Evolutionary conservation across 23 tunicate species (phyloP).

Genomic region (Oikopleura albicans): DNA sequence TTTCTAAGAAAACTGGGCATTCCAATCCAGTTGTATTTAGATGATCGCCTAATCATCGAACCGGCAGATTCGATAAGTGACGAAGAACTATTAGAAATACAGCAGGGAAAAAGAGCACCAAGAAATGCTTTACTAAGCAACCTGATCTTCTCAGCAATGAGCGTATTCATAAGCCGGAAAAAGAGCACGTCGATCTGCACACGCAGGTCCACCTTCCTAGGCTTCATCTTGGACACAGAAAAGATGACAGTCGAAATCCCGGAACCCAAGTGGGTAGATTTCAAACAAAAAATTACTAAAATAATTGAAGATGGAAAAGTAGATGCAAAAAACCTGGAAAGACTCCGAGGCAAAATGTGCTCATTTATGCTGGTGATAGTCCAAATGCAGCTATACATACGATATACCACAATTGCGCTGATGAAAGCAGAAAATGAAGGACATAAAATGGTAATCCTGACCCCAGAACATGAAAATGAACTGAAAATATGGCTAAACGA

Average conservation of each 20-base stretch:
- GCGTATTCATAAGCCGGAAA: background rate
- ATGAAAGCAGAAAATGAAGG: background rate
- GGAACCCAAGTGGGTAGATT: background rate
- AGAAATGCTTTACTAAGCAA: background rate
- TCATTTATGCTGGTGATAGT: background rate
- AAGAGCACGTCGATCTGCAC: background rate
- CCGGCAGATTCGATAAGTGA: background rate
- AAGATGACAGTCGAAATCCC: background rate
- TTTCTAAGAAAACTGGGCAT: background rate
- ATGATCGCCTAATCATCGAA: background rate
- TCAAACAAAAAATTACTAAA: background rate
- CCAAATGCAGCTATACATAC: background rate
- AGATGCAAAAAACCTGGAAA: background rate
- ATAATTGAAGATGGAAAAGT: background rate
- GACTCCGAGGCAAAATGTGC: background rate
- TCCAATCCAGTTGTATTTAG: background rate
- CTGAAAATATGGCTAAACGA: background rate
- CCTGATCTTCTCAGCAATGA: background rate
- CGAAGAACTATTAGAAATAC: background rate
- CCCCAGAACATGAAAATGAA: background rate
- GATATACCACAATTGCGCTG: background rate
- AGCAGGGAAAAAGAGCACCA: background rate
- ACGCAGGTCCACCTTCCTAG: background rate
- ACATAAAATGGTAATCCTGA: background rate
- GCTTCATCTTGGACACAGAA: background rate